Evolutionary conservation across 2,797 vertebrate species (phyloP).

Genomic region (Epinephelus malabaricus): DNA sequence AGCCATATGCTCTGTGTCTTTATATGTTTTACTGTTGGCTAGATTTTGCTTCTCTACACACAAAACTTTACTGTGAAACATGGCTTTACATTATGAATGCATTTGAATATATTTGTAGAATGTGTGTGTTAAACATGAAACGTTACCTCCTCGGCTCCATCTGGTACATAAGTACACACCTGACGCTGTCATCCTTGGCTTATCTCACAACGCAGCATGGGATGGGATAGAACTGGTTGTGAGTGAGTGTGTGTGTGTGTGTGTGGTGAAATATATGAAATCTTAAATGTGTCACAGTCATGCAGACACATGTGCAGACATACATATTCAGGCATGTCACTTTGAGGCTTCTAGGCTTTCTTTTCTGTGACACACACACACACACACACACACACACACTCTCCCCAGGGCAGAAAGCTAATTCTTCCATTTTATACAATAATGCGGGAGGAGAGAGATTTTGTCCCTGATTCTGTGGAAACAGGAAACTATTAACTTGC

Average conservation of each 20-base stretch:
- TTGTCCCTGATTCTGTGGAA: constrained; percentile 35
- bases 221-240: constrained; percentile 30
- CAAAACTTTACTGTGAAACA: constrained; percentile 5
- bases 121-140: constrained; percentile 32
- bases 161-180: constrained; percentile 48
- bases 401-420: constrained; percentile 34
- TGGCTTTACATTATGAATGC: constrained; percentile 48
- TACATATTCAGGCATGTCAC: constrained; percentile 11
- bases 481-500: constrained; percentile 43
- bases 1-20: constrained; percentile 34
- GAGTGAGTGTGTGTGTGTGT: constrained; percentile 20
- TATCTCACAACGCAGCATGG: constrained; percentile 45
- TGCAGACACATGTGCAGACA: constrained; percentile 21
- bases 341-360: constrained; percentile 15
- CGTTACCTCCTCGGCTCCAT: constrained; percentile 37
- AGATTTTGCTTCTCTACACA: constrained; percentile 10
- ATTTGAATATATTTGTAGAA: constrained; percentile 56
- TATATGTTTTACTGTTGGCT: constrained; percentile 23
- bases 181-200: constrained; percentile 49
- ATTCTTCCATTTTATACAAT: constrained; percentile 59
- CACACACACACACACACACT: constrained; percentile 23
- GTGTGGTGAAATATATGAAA: constrained; percentile 30
- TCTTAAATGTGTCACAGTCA: constrained; percentile 26
- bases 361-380: neutral
- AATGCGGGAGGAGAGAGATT: constrained; percentile 40